phyloP scores from a whole-genome alignment of 1,140 invertebrate species.

The Eueides isabella region DNA sequence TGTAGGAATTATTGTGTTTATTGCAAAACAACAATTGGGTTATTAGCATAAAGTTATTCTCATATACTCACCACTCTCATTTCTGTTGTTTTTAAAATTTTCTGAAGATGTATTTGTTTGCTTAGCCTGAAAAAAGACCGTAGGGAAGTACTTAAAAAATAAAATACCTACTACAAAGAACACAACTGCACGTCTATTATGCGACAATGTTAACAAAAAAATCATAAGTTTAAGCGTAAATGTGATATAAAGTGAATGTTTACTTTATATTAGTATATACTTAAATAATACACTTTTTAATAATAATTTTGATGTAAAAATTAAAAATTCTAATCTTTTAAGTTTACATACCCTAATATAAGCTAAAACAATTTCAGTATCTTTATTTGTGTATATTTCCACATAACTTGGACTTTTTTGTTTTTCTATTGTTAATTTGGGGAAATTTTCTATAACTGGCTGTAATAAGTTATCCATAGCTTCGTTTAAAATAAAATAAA shows the following conservation, averaged over 20 bases:
- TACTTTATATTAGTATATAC: too few relatives aligned
- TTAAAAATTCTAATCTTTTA: too few relatives aligned
- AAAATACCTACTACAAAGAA: neutral
- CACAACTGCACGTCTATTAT: too few relatives aligned
- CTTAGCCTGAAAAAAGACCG: slow-evolving; percentile 39
- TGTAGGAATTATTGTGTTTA: too few relatives aligned
- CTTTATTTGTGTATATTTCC: slow-evolving; percentile 67
- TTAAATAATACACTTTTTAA: neutral
- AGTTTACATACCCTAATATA: slow-evolving; percentile 55
- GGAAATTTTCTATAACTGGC: slow-evolving; percentile 55
- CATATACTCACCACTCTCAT: slow-evolving; percentile 35
- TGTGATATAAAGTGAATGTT: too few relatives aligned
- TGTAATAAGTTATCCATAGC: slow-evolving; percentile 53
- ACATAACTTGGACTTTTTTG: slow-evolving; percentile 71
- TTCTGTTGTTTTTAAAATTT: slow-evolving; percentile 23
- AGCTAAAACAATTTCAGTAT: slow-evolving; percentile 62
- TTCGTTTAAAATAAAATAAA: slow-evolving; percentile 14
- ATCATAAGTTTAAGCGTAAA: neutral
- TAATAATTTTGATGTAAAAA: slow-evolving; percentile 9
- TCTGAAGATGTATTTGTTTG: slow-evolving; percentile 16
- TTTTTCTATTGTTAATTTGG: slow-evolving; percentile 62
- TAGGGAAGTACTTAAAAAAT: neutral
- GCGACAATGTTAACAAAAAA: neutral
- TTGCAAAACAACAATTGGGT: too few relatives aligned
- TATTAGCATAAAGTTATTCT: too few relatives aligned